Percentiles rank a stretch among this genome's conserved stretches.
Conservation (phyloP, 2,888 invertebrate genomes). For the Agriopis aurantiaria region DNA sequence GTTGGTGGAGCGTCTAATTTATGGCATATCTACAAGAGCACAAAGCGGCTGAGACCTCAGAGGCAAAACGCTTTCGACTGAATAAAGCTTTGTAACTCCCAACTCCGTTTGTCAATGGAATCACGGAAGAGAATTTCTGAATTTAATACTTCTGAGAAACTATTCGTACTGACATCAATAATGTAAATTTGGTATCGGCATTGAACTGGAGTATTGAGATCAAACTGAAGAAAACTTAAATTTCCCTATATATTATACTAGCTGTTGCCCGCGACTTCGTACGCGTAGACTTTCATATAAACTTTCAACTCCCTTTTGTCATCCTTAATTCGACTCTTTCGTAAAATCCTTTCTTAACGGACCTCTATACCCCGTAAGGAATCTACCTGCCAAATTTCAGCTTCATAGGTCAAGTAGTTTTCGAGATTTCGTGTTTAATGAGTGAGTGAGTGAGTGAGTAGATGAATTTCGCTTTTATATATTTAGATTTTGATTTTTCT, state of each 20-base stretch:
- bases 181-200: conserved; percentile 1
- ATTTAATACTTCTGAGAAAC: conserved; percentile 34
- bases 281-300: no score
- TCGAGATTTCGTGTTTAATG: no score
- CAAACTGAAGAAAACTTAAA: conserved; percentile 1
- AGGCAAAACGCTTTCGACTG: conserved; percentile 38
- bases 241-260: not conserved
- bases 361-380: no score
- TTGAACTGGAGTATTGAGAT: conserved; percentile 4
- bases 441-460: no score
- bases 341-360: no score
- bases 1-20: conserved; percentile 43
- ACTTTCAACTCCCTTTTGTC: no score
- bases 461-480: no score
- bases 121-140: conserved; percentile 34
- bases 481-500: no score
- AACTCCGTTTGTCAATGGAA: conserved; percentile 41
- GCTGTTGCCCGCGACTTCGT: no score
- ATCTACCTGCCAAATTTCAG: no score
- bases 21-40: conserved; percentile 46
- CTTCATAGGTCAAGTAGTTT: no score
- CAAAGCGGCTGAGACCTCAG: conserved; percentile 36
- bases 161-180: conserved; percentile 19
- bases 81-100: conserved; percentile 38
- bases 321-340: no score